phyloP scores from a whole-genome alignment of 2,888 invertebrate genomes.

The Adelognathus sp. region DNA sequence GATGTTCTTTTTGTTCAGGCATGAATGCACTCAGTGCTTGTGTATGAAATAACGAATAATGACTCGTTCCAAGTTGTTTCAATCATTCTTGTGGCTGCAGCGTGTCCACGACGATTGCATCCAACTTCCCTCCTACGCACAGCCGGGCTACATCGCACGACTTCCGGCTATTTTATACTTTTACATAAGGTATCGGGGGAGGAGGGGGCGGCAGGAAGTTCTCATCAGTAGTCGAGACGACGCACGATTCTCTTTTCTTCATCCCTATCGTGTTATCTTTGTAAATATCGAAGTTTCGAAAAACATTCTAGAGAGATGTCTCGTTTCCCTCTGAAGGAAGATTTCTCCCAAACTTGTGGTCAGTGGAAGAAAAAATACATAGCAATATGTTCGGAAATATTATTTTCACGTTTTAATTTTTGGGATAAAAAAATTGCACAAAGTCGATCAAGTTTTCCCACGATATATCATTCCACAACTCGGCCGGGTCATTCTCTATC shows the following conservation, averaged over 20 bases:
- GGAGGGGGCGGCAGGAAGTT: conserved; percentile 58
- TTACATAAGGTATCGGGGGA: conserved; percentile 32
- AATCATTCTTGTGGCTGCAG: neutral
- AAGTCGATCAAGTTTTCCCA: too few relatives aligned
- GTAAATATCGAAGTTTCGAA: conserved; percentile 14
- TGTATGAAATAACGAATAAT: neutral
- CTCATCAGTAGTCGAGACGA: conserved; percentile 71
- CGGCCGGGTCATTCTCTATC: too few relatives aligned
- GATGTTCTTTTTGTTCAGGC: neutral
- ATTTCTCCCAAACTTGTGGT: too few relatives aligned
- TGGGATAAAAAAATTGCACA: too few relatives aligned
- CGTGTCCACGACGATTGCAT: conserved; percentile 22
- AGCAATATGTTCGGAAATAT: too few relatives aligned
- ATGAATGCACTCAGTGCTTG: neutral
- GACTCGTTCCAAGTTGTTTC: neutral
- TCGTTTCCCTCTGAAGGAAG: neutral
- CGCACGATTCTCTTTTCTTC: conserved; percentile 49
- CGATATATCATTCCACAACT: too few relatives aligned
- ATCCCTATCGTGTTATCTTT: conserved; percentile 12
- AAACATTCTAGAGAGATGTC: neutral
- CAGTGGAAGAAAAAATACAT: too few relatives aligned
- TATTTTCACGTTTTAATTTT: too few relatives aligned
- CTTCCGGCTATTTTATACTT: conserved; percentile 69
- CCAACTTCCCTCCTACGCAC: conserved; percentile 20
- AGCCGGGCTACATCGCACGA: conserved; percentile 42